These are phyloP conservation scores for Botrylloides violaceus DNA, from an alignment of 23 tunicate genomes.

Conservation along the genomic window DNA sequence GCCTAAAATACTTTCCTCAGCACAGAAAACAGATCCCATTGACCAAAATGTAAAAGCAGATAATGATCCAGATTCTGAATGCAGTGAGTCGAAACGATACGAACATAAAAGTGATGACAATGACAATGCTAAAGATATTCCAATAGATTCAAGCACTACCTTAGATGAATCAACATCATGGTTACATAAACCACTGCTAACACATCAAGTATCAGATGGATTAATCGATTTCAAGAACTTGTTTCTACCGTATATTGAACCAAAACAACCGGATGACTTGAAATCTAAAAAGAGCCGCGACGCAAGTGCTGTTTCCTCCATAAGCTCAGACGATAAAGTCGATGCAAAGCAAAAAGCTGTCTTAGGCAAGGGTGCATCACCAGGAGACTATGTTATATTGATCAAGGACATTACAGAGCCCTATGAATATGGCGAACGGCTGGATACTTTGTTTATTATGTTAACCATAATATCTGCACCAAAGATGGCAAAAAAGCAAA, in stretches of 20 bases:
- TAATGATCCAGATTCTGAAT: not conserved
- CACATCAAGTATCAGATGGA: conserved; percentile 21
- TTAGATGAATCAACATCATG: conserved; percentile 33
- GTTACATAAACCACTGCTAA: not conserved
- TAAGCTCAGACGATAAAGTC: conserved; percentile 27
- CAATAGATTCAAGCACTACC: not conserved
- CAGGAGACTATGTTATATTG: conserved; percentile 51
- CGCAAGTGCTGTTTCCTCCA: conserved; percentile 69
- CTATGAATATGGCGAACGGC: conserved; percentile 23
- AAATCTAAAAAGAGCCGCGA: conserved; percentile 60
- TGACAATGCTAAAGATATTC: conserved; percentile 15
- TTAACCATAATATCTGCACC: conserved; percentile 42
- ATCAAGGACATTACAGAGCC: conserved; percentile 68
- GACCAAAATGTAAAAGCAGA: not conserved
- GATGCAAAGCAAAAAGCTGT: not conserved
- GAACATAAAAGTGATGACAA: not conserved
- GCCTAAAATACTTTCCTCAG: conserved; percentile 9
- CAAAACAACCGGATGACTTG: conserved; percentile 9
- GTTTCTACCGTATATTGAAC: conserved; percentile 45
- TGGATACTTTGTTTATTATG: conserved; percentile 45
- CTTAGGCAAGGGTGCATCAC: conserved; percentile 37
- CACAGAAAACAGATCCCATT: not conserved
- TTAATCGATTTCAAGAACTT: conserved; percentile 43
- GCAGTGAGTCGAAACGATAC: not conserved
- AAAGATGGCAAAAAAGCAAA: conserved; percentile 14